Evolutionary conservation across 2,797 vertebrate species (phyloP).

Genomic region (Scomberomorus guttatus): DNA sequence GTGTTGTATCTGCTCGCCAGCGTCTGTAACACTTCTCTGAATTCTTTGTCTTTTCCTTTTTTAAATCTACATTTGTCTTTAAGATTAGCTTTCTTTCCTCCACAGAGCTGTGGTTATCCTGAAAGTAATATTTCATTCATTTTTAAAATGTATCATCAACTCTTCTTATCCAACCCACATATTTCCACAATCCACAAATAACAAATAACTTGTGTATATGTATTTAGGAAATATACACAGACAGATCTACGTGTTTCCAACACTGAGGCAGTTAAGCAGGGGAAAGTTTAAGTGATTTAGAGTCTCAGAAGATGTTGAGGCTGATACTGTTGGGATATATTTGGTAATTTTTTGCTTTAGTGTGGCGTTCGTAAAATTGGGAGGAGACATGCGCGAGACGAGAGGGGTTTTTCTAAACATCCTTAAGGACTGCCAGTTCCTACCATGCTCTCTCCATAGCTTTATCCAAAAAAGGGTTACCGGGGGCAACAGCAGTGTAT

Average conservation of each 20-base stretch:
- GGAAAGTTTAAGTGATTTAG: too few relatives aligned
- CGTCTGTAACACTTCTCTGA: background rate
- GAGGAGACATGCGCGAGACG: background rate
- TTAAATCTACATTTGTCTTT: background rate
- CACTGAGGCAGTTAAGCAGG: too few relatives aligned
- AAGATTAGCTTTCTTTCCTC: background rate
- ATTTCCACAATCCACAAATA: too few relatives aligned
- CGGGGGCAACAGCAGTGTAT: background rate
- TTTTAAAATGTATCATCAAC: too few relatives aligned
- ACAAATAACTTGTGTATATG: too few relatives aligned
- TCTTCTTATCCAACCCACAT: too few relatives aligned
- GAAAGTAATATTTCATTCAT: too few relatives aligned
- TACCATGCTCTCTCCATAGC: background rate
- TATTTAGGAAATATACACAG: too few relatives aligned
- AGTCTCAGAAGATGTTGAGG: too few relatives aligned
- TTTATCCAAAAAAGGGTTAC: background rate
- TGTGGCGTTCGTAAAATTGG: background rate
- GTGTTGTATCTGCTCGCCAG: too few relatives aligned
- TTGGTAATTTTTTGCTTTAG: background rate
- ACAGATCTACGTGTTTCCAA: too few relatives aligned
- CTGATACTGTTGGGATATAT: background rate
- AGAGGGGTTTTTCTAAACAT: conserved; percentile 2
- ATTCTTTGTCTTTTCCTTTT: background rate
- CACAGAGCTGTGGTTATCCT: too few relatives aligned
- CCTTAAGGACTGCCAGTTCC: background rate